Evolutionary conservation across 2,797 vertebrate genomes (phyloP), one percentile per base, ranked within the genome.

Genomic region (Hirundo rustica): DNA sequence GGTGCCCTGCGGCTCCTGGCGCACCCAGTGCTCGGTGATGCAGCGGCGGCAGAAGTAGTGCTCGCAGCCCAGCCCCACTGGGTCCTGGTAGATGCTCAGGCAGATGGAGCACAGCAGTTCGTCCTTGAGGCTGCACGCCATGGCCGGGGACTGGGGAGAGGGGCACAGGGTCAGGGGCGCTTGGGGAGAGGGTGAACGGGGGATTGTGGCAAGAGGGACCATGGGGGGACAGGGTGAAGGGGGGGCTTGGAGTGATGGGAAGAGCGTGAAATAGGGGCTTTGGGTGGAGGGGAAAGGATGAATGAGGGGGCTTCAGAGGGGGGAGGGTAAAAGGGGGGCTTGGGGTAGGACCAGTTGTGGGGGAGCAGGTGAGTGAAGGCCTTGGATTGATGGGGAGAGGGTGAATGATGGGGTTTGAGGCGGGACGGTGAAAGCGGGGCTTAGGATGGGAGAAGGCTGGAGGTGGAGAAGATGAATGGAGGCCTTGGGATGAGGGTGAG

Each of bases 71-170:
- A 99, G 99, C 97, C 99, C 99, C 93, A 99, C 99, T 0, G 99
- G 99, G 95, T 99, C 99, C 97, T 99, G 99, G 98, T 99, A 99
- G 96, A 99, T 99, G 97, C 99, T 99, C 98, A 99, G 98, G 96
- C 99, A 99, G 97, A 99, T 99, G 96, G 99, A 99, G 98, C 99
- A 99, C 72, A 99, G 98, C 96, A 99, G 98, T 98, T 99, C 99
- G 86, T 99, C 99, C 98, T 99, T 99, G 97, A 99, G 98, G 98
- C 99, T 99, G 98, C 99, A 99, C 95, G 98, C 95, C 94, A 95
- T 90, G 71, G 76, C 85, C 22, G 3, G 25, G 60, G 57, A 20
- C 80, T 21, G 34, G 6, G 23, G 32, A 54, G 13, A 14, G 22
- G 3, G 16, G 26, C 27, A 57, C 17, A 5, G n/a, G 40, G 50